Conservation (phyloP, 2,888 invertebrate species). For the Philopedon plagiatum region DNA sequence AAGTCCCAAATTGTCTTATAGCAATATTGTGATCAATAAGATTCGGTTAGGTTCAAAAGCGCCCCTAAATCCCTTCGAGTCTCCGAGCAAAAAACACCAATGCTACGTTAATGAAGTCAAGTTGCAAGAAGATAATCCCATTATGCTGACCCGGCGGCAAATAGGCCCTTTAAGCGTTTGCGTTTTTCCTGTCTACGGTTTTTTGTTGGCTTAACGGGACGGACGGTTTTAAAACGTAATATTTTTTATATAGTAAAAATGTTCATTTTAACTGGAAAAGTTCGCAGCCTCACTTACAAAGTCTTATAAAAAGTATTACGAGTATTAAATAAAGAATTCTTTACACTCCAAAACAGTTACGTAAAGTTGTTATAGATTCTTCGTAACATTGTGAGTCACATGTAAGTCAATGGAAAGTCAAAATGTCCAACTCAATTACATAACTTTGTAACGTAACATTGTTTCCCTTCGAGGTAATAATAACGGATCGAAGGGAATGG, state of each 20-base stretch:
- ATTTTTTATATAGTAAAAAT: background rate
- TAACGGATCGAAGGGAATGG: no score
- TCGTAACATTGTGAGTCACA: no score
- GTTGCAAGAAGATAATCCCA: constrained; percentile 24
- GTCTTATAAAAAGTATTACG: no score
- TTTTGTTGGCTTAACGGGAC: constrained; percentile 16
- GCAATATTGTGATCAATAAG: background rate
- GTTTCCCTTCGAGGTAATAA: no score
- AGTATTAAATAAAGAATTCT: no score
- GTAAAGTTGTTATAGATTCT: no score
- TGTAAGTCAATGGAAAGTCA: no score
- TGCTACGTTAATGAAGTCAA: constrained; percentile 24
- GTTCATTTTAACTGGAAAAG: background rate
- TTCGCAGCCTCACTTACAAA: no score
- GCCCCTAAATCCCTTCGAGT: constrained; percentile 6
- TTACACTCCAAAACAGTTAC: no score
- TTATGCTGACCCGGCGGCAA: constrained; percentile 23
- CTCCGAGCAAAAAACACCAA: constrained; percentile 9
- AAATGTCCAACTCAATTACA: no score
- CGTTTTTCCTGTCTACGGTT: constrained; percentile 28
- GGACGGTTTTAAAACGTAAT: background rate
- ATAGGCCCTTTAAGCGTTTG: constrained; percentile 32
- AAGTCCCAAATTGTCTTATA: constrained; percentile 10
- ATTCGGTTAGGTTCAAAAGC: constrained; percentile 15
- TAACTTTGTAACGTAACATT: no score